Evolutionary conservation across 2,888 invertebrate genomes (phyloP), one percentile per base, ranked within the genome.

Genomic region (Eledona agricola): DNA sequence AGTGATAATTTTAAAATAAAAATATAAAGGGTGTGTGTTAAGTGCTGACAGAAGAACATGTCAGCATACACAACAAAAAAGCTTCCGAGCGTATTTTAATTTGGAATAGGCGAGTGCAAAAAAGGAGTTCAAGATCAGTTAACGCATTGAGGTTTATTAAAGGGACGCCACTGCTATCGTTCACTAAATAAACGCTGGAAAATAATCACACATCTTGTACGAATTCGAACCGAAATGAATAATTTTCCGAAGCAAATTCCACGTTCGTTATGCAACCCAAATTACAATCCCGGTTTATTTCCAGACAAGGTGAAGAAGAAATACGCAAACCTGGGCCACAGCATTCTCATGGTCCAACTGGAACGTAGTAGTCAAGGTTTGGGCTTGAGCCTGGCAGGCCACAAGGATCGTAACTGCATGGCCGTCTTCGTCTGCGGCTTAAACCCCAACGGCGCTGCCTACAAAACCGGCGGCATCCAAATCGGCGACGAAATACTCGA

Each of bases 351-450:
- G 72, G 87, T 95, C 31, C 88, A 87, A 60, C 76, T 96, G 65
- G 87, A 88, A 70, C 83, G 91, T 42, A 85, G 87, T 16, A 81
- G 84, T 13, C 84, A 85, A 51, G 90, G 89, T 0, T 81, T 98
- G 43, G 98, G 99, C 1, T 83, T 99, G 57, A 93, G 93, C 45
- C 79, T 99, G 60, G 94, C 96, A 0, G 98, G 97, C 0, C 96
- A 97, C 79, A 85, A 90, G 70, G 96, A 97, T 77, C 84, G 96
- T 31, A 90, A 87, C 71, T 89, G 90, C 70, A 96, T 96, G 96
- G 94, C 95, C 13, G 96, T 96, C 52, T 96, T 96, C 77, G 87
- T 99, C 15, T 96, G 95, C 64, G 97, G 96, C n/a, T 81, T 99
- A 42, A 89, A 96, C 76, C 92, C 95, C 0, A 87, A 87, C 1